Conservation (phyloP, 2,797 vertebrate species). For the Phrynocephalus guinanensis region DNA sequence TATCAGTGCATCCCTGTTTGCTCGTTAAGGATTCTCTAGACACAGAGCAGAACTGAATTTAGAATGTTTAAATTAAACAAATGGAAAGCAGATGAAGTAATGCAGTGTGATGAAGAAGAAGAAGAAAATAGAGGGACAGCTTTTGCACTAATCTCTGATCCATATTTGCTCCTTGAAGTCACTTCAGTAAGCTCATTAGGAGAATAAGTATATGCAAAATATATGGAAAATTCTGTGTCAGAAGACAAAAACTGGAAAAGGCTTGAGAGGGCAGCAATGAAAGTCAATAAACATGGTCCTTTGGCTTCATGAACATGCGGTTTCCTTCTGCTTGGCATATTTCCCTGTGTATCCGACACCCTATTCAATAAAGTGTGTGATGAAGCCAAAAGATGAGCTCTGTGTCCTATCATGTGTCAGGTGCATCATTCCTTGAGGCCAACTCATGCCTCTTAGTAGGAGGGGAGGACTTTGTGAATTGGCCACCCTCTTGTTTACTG, state of each 20-base stretch:
- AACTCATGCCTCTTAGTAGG: not conserved
- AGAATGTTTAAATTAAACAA: slow-evolving; percentile 26
- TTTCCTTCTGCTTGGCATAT: not conserved
- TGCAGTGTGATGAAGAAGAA: slow-evolving; percentile 3
- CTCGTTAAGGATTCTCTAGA: slow-evolving; percentile 40
- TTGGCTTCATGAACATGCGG: not conserved
- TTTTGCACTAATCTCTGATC: slow-evolving; percentile 37
- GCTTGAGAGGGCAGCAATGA: not conserved
- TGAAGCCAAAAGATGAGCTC: not conserved
- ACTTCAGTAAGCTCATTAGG: slow-evolving; percentile 26
- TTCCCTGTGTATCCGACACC: not conserved
- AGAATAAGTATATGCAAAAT: slow-evolving; percentile 40
- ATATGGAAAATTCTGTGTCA: slow-evolving; percentile 29
- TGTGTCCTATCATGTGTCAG: not conserved
- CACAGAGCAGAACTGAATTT: slow-evolving; percentile 45
- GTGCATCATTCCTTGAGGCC: not conserved
- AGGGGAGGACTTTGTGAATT: not conserved
- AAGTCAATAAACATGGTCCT: not conserved
- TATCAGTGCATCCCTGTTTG: slow-evolving; percentile 50
- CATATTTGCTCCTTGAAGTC: slow-evolving; percentile 29
- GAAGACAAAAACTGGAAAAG: slow-evolving; percentile 33
- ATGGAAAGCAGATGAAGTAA: slow-evolving; percentile 45
- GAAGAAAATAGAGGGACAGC: not conserved
- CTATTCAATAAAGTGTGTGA: not conserved
- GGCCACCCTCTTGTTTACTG: not conserved